Conservation (phyloP, 2,888 invertebrate species). For the Agriopis leucophaearia region DNA sequence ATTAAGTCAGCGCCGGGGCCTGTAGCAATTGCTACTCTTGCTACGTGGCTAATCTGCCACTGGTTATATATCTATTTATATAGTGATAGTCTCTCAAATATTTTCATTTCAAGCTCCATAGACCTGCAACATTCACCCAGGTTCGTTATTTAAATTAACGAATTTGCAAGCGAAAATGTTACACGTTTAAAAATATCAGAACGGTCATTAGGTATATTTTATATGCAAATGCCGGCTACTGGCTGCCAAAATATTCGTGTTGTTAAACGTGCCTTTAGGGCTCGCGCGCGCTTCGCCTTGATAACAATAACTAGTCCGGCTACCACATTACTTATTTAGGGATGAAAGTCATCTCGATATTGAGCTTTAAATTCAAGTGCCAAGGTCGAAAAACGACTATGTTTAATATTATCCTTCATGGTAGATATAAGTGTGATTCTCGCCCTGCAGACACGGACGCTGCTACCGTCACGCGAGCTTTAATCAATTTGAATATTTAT, state of each 20-base stretch:
- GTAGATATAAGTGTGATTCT: slow-evolving; percentile 39
- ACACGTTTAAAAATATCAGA: slow-evolving; percentile 35
- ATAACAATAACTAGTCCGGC: slow-evolving; percentile 41
- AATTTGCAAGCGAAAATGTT: slow-evolving; percentile 30
- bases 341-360: slow-evolving; percentile 25
- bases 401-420: slow-evolving; percentile 21
- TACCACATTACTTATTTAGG: slow-evolving; percentile 28
- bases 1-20: no score
- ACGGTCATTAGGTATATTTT: slow-evolving; percentile 34
- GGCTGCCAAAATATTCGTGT: slow-evolving; percentile 56
- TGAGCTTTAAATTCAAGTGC: slow-evolving; percentile 27
- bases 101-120: background rate
- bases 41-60: no score
- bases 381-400: slow-evolving; percentile 24
- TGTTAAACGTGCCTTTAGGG: slow-evolving; percentile 58
- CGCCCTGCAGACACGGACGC: slow-evolving; percentile 68
- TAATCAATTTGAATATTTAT: slow-evolving; percentile 58
- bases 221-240: slow-evolving; percentile 49
- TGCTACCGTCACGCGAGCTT: slow-evolving; percentile 73
- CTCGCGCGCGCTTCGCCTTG: slow-evolving; percentile 51
- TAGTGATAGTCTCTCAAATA: background rate
- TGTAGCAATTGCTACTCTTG: no score
- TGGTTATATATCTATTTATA: no score
- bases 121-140: background rate
- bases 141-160: slow-evolving; percentile 17